Evolutionary conservation across 2,797 vertebrate genomes (phyloP).

Genomic region (Xenentodon cancila): DNA sequence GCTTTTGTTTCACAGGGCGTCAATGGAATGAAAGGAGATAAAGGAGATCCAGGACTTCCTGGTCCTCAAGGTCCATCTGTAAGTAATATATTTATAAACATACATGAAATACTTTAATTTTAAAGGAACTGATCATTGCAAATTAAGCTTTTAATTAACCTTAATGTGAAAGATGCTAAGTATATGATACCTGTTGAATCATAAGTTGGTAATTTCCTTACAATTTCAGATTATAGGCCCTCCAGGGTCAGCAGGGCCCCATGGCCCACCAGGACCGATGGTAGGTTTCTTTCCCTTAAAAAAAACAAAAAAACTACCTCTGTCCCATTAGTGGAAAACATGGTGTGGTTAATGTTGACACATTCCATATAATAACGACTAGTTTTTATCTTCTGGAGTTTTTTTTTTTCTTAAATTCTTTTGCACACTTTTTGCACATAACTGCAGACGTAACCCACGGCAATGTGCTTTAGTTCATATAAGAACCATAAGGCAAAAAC

Average conservation of each 20-base stretch:
- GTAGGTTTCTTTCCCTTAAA: conserved; percentile 47
- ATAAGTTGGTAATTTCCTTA: conserved; percentile 11
- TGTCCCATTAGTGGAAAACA: too few relatives aligned
- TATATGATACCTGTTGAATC: neutral
- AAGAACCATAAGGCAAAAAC: too few relatives aligned
- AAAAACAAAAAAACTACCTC: too few relatives aligned
- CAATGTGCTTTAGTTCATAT: too few relatives aligned
- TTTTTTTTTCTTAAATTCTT: too few relatives aligned
- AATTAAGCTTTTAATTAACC: neutral
- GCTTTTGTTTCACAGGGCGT: conserved; percentile 83
- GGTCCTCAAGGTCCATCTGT: conserved; percentile 95
- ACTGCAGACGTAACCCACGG: too few relatives aligned
- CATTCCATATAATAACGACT: too few relatives aligned
- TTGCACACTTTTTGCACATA: too few relatives aligned
- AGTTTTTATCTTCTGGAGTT: too few relatives aligned
- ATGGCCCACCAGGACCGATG: conserved; percentile 97
- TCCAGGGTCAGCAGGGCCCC: conserved; percentile 91
- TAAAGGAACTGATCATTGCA: neutral
- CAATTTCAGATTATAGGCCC: conserved; percentile 89
- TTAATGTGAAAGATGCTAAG: neutral
- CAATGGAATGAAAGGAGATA: conserved; percentile 94
- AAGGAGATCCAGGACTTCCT: conserved; percentile 90
- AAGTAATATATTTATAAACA: conserved; percentile 63
- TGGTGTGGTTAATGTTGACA: too few relatives aligned
- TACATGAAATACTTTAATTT: neutral